Evolutionary conservation across 2,888 invertebrate species (phyloP).

Genomic region (Osmoderma eremita): DNA sequence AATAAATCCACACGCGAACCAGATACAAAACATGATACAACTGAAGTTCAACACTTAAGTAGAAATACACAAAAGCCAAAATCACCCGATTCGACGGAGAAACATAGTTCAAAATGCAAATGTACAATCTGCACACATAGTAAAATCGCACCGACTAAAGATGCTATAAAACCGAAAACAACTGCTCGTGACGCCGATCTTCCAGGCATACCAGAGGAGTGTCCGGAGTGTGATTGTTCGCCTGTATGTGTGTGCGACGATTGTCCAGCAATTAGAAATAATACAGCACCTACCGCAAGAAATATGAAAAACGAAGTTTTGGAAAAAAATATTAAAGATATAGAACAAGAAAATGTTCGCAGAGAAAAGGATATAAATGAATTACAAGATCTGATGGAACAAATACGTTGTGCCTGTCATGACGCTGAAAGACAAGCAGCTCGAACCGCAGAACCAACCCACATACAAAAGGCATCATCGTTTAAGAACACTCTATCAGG

Average conservation of each 20-base stretch:
- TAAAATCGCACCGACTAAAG: constrained; percentile 2
- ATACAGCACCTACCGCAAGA: constrained; percentile 17
- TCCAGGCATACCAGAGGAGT: constrained; percentile 30
- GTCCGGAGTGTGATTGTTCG: constrained; percentile 28
- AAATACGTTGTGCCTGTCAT: constrained; percentile 48
- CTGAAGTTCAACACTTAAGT: constrained; percentile 22
- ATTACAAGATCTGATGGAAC: constrained; percentile 42
- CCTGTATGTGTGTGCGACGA: constrained; percentile 26
- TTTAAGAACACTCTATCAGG: constrained; percentile 49
- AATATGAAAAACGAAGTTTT: constrained; percentile 23
- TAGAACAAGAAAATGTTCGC: constrained; percentile 21
- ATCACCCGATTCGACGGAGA: background rate
- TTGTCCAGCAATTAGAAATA: constrained; percentile 23
- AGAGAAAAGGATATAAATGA: constrained; percentile 35
- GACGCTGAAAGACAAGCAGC: constrained; percentile 43
- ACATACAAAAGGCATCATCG: constrained; percentile 32
- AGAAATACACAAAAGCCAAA: constrained; percentile 12
- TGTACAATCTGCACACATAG: constrained; percentile 37
- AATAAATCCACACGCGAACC: constrained; percentile 3
- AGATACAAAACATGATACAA: constrained; percentile 35
- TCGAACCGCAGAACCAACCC: constrained; percentile 28
- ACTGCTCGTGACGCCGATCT: constrained; percentile 2
- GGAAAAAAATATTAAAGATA: constrained; percentile 16
- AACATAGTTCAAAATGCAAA: constrained; percentile 35
- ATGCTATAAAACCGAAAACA: background rate